These are phyloP conservation scores for Oreonectes daqikongensis DNA, from an alignment of 2,797 vertebrate genomes.

Conservation along the genomic window DNA sequence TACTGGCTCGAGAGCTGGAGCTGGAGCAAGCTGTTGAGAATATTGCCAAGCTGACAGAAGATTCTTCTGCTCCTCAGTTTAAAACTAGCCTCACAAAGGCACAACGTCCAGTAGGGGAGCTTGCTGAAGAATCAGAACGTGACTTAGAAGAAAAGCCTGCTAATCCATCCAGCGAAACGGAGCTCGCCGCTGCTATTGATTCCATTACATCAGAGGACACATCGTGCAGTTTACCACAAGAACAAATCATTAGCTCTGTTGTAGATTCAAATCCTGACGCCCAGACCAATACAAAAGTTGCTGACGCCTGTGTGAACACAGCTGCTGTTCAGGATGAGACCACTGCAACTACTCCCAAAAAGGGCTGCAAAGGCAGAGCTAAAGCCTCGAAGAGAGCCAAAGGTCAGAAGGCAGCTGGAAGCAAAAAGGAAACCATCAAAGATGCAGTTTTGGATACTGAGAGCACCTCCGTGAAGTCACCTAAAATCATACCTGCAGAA, in stretches of 20 bases:
- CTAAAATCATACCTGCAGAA: conserved; percentile 60
- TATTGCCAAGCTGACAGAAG: conserved; percentile 90
- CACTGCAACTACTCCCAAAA: conserved; percentile 72
- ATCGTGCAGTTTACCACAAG: conserved; percentile 66
- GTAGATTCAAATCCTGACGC: conserved; percentile 71
- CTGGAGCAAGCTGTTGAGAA: conserved; percentile 94
- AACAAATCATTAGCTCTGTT: conserved; percentile 76
- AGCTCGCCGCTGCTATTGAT: conserved; percentile 94
- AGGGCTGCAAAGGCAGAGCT: conserved; percentile 79
- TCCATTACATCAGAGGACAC: conserved; percentile 90
- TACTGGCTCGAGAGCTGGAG: conserved; percentile 85
- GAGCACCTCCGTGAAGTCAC: conserved; percentile 58
- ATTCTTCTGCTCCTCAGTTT: conserved; percentile 66
- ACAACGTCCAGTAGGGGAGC: conserved; percentile 65
- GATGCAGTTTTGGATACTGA: conserved; percentile 68
- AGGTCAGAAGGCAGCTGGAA: conserved; percentile 73
- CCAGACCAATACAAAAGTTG: conserved; percentile 75
- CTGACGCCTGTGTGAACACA: conserved; percentile 68
- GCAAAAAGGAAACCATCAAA: conserved; percentile 79
- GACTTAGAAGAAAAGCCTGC: conserved; percentile 86
- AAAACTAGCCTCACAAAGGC: conserved; percentile 77
- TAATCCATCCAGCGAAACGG: conserved; percentile 90
- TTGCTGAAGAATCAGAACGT: conserved; percentile 66
- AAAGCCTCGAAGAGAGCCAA: conserved; percentile 81
- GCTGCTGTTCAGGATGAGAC: conserved; percentile 69